phyloP scores from a whole-genome alignment of 2,113 vertebrate species.

The Gasterosteus aculeatus region DNA sequence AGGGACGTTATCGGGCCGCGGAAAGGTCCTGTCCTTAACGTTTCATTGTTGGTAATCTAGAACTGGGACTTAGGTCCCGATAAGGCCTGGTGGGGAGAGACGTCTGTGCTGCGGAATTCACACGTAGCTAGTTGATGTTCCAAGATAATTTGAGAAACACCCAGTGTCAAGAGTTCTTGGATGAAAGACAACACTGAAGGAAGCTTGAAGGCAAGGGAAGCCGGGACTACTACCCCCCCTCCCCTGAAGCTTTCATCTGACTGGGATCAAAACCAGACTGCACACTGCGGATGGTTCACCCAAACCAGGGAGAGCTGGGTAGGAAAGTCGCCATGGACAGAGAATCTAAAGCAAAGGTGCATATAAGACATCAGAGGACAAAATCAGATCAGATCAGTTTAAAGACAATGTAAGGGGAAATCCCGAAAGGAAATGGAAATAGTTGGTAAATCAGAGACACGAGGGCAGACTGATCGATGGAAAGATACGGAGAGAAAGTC shows the following conservation, averaged over 20 bases:
- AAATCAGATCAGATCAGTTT: slow-evolving; percentile 3
- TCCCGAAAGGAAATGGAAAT: background rate
- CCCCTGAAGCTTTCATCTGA: slow-evolving; percentile 38
- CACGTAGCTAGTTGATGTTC: slow-evolving; percentile 33
- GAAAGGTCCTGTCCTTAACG: slow-evolving; percentile 67
- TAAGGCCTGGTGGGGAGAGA: slow-evolving; percentile 60
- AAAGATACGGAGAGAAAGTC: slow-evolving; percentile 25
- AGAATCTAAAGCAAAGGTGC: slow-evolving; percentile 33
- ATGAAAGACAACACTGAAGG: slow-evolving; percentile 54
- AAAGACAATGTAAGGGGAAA: background rate
- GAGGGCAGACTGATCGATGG: slow-evolving; percentile 35
- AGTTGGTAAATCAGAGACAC: slow-evolving; percentile 25
- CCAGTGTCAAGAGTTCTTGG: slow-evolving; percentile 46
- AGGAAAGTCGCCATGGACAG: slow-evolving; percentile 15
- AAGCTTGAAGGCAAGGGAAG: slow-evolving; percentile 40
- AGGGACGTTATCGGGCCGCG: slow-evolving; percentile 30
- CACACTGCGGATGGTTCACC: slow-evolving; percentile 11
- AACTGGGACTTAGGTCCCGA: slow-evolving; percentile 43
- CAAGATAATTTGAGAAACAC: slow-evolving; percentile 33
- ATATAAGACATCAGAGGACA: slow-evolving; percentile 10
- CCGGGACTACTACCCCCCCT: slow-evolving; percentile 27
- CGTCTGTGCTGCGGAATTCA: slow-evolving; percentile 47
- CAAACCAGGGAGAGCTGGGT: slow-evolving; percentile 14
- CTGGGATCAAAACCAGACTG: slow-evolving; percentile 50
- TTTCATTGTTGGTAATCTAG: slow-evolving; percentile 63